A percentile compares a stretch with the other conserved stretches of the same genome.
Conservation (phyloP, 2,888 invertebrate genomes). For the Heteromurus nitidus region DNA sequence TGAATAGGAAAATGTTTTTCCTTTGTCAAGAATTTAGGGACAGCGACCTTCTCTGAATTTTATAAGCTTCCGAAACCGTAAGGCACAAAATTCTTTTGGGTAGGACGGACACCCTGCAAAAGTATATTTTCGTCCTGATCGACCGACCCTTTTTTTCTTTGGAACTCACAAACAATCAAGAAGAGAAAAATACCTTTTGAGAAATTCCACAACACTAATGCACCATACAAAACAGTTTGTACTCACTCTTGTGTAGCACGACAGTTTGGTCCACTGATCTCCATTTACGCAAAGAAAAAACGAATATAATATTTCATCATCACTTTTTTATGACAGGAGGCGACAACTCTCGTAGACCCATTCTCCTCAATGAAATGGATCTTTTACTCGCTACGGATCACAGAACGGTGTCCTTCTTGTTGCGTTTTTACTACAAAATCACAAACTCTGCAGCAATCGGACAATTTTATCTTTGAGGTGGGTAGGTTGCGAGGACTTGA, state of each 20-base stretch:
- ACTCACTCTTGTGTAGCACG: constrained; percentile 9
- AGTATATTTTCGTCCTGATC: constrained; percentile 31
- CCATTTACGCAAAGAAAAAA: constrained; percentile 47
- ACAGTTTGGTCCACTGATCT: constrained; percentile 27
- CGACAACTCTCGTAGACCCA: constrained; percentile 32
- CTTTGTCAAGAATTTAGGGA: constrained; percentile 28
- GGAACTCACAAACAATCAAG: constrained; percentile 22
- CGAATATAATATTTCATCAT: constrained; percentile 42
- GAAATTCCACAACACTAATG: constrained; percentile 51
- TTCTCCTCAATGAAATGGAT: constrained; percentile 6
- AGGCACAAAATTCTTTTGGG: constrained; percentile 24
- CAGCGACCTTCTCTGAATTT: constrained; percentile 54
- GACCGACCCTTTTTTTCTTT: constrained; percentile 46
- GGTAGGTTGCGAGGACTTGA: too few relatives aligned
- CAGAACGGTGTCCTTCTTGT: background rate
- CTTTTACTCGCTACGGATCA: too few relatives aligned
- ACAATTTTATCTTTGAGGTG: background rate
- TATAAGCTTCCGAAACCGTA: constrained; percentile 34
- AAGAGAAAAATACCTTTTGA: constrained; percentile 37
- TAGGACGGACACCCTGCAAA: background rate
- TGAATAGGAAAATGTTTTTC: constrained; percentile 24
- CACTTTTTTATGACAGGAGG: constrained; percentile 52
- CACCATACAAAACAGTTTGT: constrained; percentile 43
- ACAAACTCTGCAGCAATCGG: background rate
- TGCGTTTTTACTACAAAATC: constrained; percentile 7